Evolutionary conservation across 2,113 vertebrate genomes (phyloP).

Genomic region (Stegostoma tigrinum): DNA sequence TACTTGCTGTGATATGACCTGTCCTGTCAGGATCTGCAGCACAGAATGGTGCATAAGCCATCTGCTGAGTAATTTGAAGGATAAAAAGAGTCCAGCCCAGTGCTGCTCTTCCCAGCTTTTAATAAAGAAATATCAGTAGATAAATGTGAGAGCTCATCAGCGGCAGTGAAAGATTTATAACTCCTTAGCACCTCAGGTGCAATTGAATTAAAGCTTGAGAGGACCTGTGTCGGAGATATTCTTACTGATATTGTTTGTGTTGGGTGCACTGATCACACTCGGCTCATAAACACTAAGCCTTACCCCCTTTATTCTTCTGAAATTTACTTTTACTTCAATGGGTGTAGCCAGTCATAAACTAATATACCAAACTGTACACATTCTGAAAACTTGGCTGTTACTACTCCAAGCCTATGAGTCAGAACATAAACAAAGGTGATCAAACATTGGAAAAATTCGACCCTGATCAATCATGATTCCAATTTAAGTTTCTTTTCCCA

Average conservation of each 20-base stretch:
- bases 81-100: neutral
- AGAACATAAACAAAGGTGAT: neutral
- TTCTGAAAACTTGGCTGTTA: too few relatives aligned
- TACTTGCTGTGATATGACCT: neutral
- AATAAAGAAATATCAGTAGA: neutral
- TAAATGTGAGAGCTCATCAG: neutral
- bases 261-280: neutral
- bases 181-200: neutral
- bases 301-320: neutral
- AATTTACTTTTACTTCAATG: neutral
- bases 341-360: too few relatives aligned
- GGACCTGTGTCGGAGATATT: neutral
- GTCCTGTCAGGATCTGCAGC: neutral
- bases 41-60: neutral
- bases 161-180: neutral
- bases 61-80: neutral
- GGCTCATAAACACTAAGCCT: neutral
- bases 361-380: too few relatives aligned
- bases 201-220: neutral
- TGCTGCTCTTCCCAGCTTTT: neutral
- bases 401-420: neutral
- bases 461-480: neutral
- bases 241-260: too few relatives aligned
- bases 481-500: neutral
- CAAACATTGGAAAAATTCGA: neutral